Base-by-base conservation (phyloP, 2,888 invertebrate genomes). In the Caenorhabditis afra region DNA sequence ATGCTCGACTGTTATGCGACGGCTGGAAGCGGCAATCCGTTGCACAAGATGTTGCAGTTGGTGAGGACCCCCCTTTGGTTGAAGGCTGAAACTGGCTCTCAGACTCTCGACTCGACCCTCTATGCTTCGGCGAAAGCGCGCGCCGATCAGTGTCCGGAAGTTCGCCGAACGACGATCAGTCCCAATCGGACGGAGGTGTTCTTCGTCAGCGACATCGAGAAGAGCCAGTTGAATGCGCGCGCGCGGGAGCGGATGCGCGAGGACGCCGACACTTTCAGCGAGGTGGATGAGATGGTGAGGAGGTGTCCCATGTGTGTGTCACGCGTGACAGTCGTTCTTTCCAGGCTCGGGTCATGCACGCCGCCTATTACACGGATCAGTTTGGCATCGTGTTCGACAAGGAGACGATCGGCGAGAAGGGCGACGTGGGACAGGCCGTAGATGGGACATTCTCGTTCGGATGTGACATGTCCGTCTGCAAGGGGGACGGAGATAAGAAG, bases 391-490 rank as follows among this genome's bases (percentile, higher is more conserved):
- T 65, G 16, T 65, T 65, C 23, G 50, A 65, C 35, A 35, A 53
- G 4, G 65, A 53, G 44, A 65, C 65, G 10, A 45, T 45, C 12
- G 45, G 18, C 0, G 55, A 65, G n/a, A 65, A 65, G 20, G 65
- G 14, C 1, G 47, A 44, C 5, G 50, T 65, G 16, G 65, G 65
- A 5, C 35, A 45, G 18, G 65, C 50, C 10, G 22, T 65, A 23
- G 55, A 65, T 44, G 55, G 65, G 23, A 45, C 55, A 1, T 55
- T 65, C 45, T 18, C 22, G 11, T 65, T 65, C 29, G 53, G 65
- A 45, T 65, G 65, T 23, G 65, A 65, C 14, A 65, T 65, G 65
- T 55, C 14, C 29, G 65, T 45, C 5, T 65, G 65, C 45, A 55
- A 65, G 7, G 55, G 55, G 37, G 37, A 65, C 44, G 55, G 45